These are phyloP conservation scores for Montipora capitata DNA, from an alignment of 92 coral and sea anemone genomes.

Conservation along the genomic window DNA sequence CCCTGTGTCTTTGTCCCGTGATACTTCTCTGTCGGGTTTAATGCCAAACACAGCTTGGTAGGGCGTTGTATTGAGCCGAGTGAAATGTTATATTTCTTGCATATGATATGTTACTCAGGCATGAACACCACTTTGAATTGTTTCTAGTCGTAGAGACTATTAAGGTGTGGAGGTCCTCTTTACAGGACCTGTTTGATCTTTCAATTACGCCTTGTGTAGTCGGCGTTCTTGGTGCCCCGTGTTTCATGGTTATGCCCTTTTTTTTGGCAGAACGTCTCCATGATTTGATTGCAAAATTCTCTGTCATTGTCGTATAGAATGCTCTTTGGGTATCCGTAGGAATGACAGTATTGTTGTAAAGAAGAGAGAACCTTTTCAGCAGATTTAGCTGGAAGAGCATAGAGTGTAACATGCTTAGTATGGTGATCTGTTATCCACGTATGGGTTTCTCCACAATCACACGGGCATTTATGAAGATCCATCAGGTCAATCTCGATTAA, in stretches of 20 bases:
- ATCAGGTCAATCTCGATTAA: too few species aligned
- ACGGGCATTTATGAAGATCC: constrained; percentile 31
- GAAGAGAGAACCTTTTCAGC: too few species aligned
- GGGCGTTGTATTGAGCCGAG: neutral
- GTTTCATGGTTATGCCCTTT: too few species aligned
- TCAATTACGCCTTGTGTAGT: too few species aligned
- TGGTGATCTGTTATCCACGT: constrained; percentile 56
- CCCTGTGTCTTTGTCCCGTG: neutral
- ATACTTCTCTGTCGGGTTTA: neutral
- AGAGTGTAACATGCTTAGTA: constrained; percentile 21
- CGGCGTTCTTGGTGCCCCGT: too few species aligned
- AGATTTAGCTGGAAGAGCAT: constrained; percentile 17
- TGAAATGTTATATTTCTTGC: neutral
- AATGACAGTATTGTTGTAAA: neutral
- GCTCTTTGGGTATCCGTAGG: constrained; percentile 36
- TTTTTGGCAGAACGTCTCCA: constrained; percentile 28
- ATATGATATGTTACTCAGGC: neutral
- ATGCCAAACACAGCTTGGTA: constrained; percentile 21
- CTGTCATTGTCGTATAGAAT: constrained; percentile 27
- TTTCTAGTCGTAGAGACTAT: neutral
- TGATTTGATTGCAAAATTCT: constrained; percentile 32
- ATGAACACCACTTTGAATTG: neutral
- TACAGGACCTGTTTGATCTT: too few species aligned
- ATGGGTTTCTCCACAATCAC: constrained; percentile 37
- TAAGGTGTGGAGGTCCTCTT: constrained; percentile 14